Evolutionary conservation across 92 coral and sea anemone species (phyloP), one percentile per base, ranked within the genome.

Genomic region (Heteractis magnifica): DNA sequence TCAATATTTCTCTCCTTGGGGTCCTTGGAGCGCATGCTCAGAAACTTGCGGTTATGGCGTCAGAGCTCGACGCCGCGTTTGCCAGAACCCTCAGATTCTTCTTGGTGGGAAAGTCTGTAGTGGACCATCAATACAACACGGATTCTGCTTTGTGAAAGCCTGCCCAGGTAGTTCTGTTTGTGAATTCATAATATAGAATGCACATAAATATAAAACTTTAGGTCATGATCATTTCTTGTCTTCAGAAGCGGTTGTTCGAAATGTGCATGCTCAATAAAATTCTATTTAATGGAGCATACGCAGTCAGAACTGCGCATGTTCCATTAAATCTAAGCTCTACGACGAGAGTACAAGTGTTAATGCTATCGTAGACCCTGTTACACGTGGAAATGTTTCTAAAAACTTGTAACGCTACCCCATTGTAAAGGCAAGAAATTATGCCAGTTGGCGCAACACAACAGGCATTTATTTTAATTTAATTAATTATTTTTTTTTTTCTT

Each of bases 21-120:
- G 90, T 68, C 56, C 77, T 6, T 93, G 97, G 97, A 88, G 92
- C 86, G 82, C 97, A 77, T 93, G 97, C 87, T 93, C 97, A 3
- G 89, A 80, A 83, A 79, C 87, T 8, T 93, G 97, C 23, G 94
- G 97, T 48, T 90, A 85, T 83, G 97, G 97, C 51, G 85, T 84
- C 52, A 83, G 92, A 65, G 89, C 86, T 68, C 92, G 97, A 26
- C 60, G 82, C 51, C 91, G 97, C 74, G 53, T 90, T 21, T 93
- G 97, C 73, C 82, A 65, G n/a, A 91, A 86, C 72, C 92, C 97
- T 18, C 82, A 77, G 49, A 84, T 90, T 52, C 80, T 91, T 8
- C 88, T 90, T 72, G 84, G 60, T 52, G 87, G 92, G 48, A 71
- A 80, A 19, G 62, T 90, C 65, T 90, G 93, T 21, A 80, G 75